Evolutionary conservation across 2,797 vertebrate species (phyloP).

Genomic region (Thamnophis elegans): DNA sequence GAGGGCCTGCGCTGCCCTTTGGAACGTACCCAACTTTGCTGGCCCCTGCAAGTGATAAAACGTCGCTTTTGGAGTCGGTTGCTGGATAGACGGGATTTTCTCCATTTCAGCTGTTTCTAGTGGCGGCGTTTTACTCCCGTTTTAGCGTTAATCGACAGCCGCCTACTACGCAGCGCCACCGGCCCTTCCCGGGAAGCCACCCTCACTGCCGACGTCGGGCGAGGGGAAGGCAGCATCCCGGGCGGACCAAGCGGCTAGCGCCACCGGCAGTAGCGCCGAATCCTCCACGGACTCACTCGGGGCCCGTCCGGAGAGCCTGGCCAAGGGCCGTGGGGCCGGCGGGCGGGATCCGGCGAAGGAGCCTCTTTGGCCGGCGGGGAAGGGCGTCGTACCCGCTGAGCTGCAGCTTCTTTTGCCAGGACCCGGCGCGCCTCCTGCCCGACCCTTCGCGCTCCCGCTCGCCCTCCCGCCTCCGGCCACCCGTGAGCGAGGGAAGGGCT

Average conservation of each 20-base stretch:
- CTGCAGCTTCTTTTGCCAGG: not conserved
- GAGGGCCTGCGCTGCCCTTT: not conserved
- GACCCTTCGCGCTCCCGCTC: no score
- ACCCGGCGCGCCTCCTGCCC: no score
- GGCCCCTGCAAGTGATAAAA: not conserved
- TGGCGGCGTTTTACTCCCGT: fast-evolving
- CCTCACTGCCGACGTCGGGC: not conserved
- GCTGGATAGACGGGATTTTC: not conserved
- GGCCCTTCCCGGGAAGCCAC: not conserved
- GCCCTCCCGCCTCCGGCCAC: not conserved
- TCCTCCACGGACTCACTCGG: not conserved
- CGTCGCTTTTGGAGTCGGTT: not conserved
- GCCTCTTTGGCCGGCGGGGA: not conserved
- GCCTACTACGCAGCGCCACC: not conserved
- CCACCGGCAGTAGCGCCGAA: not conserved
- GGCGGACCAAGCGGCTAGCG: not conserved
- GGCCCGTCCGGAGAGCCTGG: not conserved
- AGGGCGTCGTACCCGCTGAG: not conserved
- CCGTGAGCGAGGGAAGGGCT: not conserved
- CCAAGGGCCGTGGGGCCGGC: not conserved
- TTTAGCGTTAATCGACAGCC: not conserved
- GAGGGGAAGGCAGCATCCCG: not conserved
- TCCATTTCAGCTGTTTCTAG: no score
- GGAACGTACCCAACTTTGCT: no score
- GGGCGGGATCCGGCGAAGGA: not conserved